These are phyloP conservation scores for Hoplostethus atlanticus DNA, from an alignment of 2,797 vertebrate species.

Conservation along the genomic window DNA sequence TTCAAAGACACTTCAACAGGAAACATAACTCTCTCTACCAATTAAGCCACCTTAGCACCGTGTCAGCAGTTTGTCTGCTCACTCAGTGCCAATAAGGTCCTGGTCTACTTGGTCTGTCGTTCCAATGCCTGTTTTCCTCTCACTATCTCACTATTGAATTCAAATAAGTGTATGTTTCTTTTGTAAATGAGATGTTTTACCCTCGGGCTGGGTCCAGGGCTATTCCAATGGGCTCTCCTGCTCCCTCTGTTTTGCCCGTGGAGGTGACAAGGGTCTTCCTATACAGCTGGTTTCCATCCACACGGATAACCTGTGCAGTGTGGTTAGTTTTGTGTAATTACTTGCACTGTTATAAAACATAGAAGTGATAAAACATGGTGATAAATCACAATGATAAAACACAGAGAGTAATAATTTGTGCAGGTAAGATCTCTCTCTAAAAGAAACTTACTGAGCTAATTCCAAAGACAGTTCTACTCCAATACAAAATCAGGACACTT, in stretches of 20 bases:
- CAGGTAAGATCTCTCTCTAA: too few relatives aligned
- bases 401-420: too few relatives aligned
- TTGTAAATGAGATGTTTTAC: conserved; percentile 56
- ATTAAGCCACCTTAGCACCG: too few relatives aligned
- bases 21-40: too few relatives aligned
- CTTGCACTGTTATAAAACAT: background rate
- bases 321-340: background rate
- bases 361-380: background rate
- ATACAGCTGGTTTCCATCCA: conserved; percentile 80
- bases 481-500: too few relatives aligned
- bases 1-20: too few relatives aligned
- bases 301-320: conserved; percentile 77
- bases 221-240: conserved; percentile 79
- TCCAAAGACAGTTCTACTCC: too few relatives aligned
- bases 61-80: too few relatives aligned
- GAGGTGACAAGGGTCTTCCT: conserved; percentile 80
- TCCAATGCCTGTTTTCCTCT: too few relatives aligned
- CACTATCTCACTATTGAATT: background rate
- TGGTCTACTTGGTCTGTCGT: too few relatives aligned
- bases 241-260: conserved; percentile 80
- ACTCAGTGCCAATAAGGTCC: too few relatives aligned
- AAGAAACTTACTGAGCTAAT: too few relatives aligned
- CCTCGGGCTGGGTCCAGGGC: conserved; percentile 82
- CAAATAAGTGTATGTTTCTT: background rate
- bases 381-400: background rate